phyloP scores from a whole-genome alignment of 2,888 invertebrate genomes.

The Caenorhabditis sp. region DNA sequence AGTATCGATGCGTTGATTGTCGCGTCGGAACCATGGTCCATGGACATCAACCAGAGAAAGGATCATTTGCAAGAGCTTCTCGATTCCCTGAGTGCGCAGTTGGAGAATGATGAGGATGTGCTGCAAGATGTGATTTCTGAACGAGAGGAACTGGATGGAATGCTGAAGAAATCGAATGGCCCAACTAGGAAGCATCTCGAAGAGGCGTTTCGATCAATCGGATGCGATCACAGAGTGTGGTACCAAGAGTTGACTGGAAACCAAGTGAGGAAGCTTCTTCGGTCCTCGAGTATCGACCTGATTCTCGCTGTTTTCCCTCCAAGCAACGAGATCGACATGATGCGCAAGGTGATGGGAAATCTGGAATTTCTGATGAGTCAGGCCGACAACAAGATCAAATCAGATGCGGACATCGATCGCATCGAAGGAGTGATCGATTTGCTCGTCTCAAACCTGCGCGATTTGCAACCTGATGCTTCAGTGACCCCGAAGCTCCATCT shows the following conservation, averaged over 20 bases:
- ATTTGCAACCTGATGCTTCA: not conserved
- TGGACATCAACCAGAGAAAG: not conserved
- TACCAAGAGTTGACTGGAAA: slow-evolving; percentile 17
- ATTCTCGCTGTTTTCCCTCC: not conserved
- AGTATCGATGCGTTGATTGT: not conserved
- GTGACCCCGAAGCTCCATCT: not conserved
- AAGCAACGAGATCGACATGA: not conserved
- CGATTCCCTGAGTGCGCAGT: not conserved
- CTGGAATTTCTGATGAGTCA: not conserved
- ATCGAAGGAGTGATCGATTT: no score
- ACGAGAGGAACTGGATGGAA: not conserved
- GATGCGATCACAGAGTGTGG: slow-evolving; percentile 4
- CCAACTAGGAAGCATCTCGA: not conserved
- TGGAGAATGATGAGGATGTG: not conserved
- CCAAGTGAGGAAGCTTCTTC: not conserved
- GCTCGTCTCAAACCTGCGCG: not conserved
- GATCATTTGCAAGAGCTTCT: not conserved
- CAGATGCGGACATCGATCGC: not conserved
- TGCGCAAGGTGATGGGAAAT: not conserved
- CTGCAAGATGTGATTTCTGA: not conserved
- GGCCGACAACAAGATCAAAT: not conserved
- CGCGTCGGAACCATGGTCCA: not conserved
- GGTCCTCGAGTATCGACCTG: not conserved
- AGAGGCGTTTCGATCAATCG: not conserved
- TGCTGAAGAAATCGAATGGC: not conserved